phyloP scores from a whole-genome alignment of 2,113 vertebrate species.

The Cavia aperea region DNA sequence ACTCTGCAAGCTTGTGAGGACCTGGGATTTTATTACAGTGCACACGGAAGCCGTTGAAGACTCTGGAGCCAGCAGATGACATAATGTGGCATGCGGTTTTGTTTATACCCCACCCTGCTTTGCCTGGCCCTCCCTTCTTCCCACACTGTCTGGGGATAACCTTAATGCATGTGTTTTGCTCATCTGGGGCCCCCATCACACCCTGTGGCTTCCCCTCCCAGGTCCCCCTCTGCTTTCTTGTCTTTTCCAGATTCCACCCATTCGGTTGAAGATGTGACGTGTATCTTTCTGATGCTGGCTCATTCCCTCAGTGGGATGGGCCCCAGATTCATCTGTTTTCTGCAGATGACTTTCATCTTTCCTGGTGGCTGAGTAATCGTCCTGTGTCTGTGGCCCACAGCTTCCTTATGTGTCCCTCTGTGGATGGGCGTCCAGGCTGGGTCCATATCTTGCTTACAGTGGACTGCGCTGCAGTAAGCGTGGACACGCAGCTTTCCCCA shows the following conservation, averaged over 20 bases:
- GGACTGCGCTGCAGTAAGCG: not conserved
- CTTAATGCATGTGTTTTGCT: accelerated
- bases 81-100: not conserved
- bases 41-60: not conserved
- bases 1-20: not conserved
- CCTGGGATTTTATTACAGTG: not conserved
- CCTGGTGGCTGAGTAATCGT: not conserved
- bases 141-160: not conserved
- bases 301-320: not conserved
- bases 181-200: not conserved
- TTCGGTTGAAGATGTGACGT: too few species aligned
- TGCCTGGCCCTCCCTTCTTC: not conserved
- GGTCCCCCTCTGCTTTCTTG: not conserved
- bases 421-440: not conserved
- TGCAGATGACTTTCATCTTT: not conserved
- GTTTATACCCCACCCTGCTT: not conserved
- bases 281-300: not conserved
- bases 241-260: not conserved
- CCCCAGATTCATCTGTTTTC: not conserved
- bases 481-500: not conserved
- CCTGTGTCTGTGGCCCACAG: too few species aligned
- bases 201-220: not conserved
- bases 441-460: not conserved
- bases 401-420: not conserved
- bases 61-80: not conserved